Evolutionary conservation across 1,140 invertebrate genomes (phyloP).

Genomic region (Nixonia krombeini): DNA sequence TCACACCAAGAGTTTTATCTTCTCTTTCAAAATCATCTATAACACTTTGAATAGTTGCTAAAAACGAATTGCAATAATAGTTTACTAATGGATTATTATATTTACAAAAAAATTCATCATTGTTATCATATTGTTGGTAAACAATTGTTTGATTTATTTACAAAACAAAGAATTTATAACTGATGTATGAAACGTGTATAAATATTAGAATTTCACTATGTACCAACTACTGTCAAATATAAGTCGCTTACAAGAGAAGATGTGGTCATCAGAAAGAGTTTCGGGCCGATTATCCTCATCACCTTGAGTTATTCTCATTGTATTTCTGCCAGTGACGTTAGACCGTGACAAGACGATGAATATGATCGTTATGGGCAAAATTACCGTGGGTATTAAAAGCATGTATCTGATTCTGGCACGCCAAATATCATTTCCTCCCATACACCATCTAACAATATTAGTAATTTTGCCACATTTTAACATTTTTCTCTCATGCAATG

Average conservation of each 20-base stretch:
- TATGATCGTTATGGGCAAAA: constrained; percentile 60
- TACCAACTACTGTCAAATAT: background rate
- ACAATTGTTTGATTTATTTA: no score
- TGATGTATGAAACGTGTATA: no score
- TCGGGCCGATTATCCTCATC: constrained; percentile 17
- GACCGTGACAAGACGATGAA: constrained; percentile 62
- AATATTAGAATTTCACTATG: no score
- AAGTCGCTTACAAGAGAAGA: constrained; percentile 29
- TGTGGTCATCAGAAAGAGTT: constrained; percentile 24
- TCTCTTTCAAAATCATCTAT: constrained; percentile 37
- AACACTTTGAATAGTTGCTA: constrained; percentile 34
- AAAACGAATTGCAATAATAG: no score
- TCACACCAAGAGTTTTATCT: constrained; percentile 41
- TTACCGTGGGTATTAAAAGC: constrained; percentile 60
- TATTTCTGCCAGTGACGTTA: constrained; percentile 46
- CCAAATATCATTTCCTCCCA: constrained; percentile 59
- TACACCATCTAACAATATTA: constrained; percentile 57
- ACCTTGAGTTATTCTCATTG: constrained; percentile 27
- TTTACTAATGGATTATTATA: background rate
- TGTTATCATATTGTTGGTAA: background rate
- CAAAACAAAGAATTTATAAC: background rate
- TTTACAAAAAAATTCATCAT: background rate
- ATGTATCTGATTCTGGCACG: constrained; percentile 60
- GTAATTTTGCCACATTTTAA: no score
- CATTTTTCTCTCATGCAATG: background rate